phyloP scores from a whole-genome alignment of 2,113 vertebrate species.

The Myotis yumanensis region DNA sequence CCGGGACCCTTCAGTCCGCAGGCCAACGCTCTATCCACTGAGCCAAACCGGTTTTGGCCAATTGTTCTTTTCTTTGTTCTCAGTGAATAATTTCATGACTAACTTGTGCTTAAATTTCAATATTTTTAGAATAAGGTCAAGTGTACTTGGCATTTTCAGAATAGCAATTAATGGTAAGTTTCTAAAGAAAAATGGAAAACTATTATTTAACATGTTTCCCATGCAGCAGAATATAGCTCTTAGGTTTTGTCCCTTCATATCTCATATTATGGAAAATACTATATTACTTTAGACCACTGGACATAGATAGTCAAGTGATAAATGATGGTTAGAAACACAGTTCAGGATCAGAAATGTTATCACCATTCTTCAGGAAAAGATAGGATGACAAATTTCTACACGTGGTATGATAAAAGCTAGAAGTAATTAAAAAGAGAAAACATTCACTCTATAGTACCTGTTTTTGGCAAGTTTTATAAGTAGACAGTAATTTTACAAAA shows the following conservation, averaged over 20 bases:
- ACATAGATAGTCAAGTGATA: neutral
- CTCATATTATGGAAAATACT: neutral
- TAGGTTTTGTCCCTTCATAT: neutral
- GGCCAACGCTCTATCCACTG: no score
- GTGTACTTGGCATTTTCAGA: conserved; percentile 18
- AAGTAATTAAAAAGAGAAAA: conserved; percentile 36
- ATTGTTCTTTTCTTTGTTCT: conserved; percentile 39
- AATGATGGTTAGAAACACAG: neutral
- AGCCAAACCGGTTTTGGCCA: neutral
- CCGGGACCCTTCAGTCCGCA: no score
- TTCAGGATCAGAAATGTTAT: conserved; percentile 17
- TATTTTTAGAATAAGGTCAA: conserved; percentile 46
- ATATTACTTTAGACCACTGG: neutral
- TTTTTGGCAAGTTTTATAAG: conserved; percentile 24
- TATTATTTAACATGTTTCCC: conserved; percentile 19
- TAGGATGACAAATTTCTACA: neutral
- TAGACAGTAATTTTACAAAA: conserved; percentile 39
- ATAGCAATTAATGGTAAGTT: conserved; percentile 2
- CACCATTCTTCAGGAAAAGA: conserved; percentile 45
- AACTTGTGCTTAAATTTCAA: conserved; percentile 7
- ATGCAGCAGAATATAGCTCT: neutral
- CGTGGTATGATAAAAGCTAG: conserved; percentile 15
- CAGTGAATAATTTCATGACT: neutral
- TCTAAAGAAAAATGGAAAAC: conserved; percentile 24
- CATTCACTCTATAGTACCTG: neutral